phyloP scores from a whole-genome alignment of 1,140 invertebrate genomes.

The Diploscapter pachys region DNA sequence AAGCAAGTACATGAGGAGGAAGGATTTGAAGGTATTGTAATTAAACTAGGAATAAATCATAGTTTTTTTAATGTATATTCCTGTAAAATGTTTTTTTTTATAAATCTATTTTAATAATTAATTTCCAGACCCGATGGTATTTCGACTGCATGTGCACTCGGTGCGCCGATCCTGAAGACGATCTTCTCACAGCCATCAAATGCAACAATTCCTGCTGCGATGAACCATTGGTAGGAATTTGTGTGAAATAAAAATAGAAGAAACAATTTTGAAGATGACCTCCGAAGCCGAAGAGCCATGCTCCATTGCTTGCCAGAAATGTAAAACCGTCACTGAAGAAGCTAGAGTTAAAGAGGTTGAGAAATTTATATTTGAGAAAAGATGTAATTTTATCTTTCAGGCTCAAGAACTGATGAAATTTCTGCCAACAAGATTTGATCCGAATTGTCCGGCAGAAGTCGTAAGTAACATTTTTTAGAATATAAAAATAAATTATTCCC shows the following conservation, averaged over 20 bases:
- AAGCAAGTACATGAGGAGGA: constrained; percentile 44
- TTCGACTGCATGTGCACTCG: constrained; percentile 45
- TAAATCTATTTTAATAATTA: too few relatives aligned
- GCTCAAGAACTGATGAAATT: constrained; percentile 40
- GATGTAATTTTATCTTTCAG: too few relatives aligned
- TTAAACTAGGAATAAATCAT: too few relatives aligned
- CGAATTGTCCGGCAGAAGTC: constrained; percentile 28
- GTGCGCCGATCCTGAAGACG: constrained; percentile 45
- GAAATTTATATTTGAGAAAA: too few relatives aligned
- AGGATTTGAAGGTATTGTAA: constrained; percentile 38
- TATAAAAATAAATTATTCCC: too few relatives aligned
- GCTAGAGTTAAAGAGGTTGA: constrained; percentile 11
- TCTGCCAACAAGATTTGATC: constrained; percentile 34
- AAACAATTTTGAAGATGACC: constrained; percentile 6
- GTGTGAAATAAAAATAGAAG: not conserved
- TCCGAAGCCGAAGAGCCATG: constrained; percentile 36
- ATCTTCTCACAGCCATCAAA: constrained; percentile 41
- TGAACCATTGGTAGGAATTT: constrained; percentile 38
- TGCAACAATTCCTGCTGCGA: constrained; percentile 42
- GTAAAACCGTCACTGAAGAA: constrained; percentile 34
- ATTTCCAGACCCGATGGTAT: constrained; percentile 34
- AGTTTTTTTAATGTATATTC: too few relatives aligned
- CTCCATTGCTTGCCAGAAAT: constrained; percentile 37
- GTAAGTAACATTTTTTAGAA: constrained; percentile 8
- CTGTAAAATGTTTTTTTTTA: too few relatives aligned